phyloP scores from a whole-genome alignment of 2,113 vertebrate genomes.

The Vidua chalybeata region DNA sequence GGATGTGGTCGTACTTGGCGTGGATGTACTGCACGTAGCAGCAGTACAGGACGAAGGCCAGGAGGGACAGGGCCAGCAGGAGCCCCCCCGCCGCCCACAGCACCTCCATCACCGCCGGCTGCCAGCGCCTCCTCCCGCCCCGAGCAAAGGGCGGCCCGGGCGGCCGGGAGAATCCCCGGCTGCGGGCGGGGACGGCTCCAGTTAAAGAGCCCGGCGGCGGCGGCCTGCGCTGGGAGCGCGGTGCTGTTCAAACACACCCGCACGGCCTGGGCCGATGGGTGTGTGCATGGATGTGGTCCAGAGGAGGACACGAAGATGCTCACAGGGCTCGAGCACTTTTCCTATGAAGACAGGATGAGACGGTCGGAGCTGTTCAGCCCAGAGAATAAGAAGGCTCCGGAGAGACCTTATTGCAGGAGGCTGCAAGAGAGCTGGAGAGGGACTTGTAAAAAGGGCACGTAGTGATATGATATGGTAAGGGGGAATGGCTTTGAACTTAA shows the following conservation, averaged over 20 bases:
- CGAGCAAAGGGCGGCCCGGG: too few relatives aligned
- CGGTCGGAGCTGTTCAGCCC: background rate
- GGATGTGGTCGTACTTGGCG: slow-evolving; percentile 79
- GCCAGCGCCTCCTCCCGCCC: background rate
- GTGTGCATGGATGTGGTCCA: fast-evolving
- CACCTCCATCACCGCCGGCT: background rate
- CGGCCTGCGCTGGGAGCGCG: fast-evolving
- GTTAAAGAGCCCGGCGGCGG: background rate
- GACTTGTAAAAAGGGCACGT: background rate
- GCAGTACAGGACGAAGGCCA: slow-evolving; percentile 68
- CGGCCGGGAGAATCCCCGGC: fast-evolving
- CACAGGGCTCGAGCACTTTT: background rate
- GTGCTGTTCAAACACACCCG: fast-evolving
- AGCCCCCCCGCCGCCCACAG: background rate
- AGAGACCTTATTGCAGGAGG: background rate
- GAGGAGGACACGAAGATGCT: fast-evolving
- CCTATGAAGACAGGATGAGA: background rate
- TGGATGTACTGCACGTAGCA: slow-evolving; percentile 73
- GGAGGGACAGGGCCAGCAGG: slow-evolving; percentile 2
- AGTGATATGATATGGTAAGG: too few relatives aligned
- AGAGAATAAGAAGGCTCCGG: background rate
- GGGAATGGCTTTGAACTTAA: background rate
- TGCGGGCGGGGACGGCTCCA: background rate
- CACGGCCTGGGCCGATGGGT: fast-evolving
- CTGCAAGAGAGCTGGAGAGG: background rate